Percentiles rank a stretch among this genome's conserved stretches.
These are phyloP conservation scores for Drosophila mimica DNA, from an alignment of 2,888 invertebrate genomes.

Conservation along the genomic window DNA sequence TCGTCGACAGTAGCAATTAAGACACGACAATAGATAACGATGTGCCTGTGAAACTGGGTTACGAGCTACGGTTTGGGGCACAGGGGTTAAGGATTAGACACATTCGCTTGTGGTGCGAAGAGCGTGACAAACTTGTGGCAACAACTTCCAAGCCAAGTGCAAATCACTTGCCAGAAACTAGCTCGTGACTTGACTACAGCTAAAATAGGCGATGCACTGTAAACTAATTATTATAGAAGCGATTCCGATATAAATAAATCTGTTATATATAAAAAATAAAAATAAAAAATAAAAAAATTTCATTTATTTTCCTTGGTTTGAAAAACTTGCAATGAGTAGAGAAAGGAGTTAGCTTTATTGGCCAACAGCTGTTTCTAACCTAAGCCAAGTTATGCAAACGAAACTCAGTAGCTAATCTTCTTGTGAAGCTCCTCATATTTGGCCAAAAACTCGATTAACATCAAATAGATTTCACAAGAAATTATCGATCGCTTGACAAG, in stretches of 20 bases:
- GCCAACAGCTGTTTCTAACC: background rate
- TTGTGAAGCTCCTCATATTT: background rate
- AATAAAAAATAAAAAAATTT: background rate
- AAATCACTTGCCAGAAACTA: background rate
- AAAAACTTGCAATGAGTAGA: background rate
- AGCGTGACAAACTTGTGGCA: conserved; percentile 1
- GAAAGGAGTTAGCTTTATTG: background rate
- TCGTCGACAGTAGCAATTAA: conserved; percentile 66
- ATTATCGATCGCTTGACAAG: background rate
- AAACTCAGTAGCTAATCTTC: background rate
- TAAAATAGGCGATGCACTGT: background rate
- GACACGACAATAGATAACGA: conserved; percentile 50
- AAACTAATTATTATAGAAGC: background rate
- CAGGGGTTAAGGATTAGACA: conserved; percentile 23
- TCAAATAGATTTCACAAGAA: background rate
- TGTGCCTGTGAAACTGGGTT: conserved; percentile 29
- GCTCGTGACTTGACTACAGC: background rate
- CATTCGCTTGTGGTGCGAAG: background rate
- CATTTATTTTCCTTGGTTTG: background rate
- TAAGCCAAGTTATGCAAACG: background rate
- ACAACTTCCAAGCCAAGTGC: background rate
- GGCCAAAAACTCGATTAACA: background rate
- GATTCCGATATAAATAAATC: background rate
- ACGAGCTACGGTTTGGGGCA: conserved; percentile 43
- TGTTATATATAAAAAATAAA: background rate